A percentile compares a stretch with the other conserved stretches of the same genome.
These are phyloP conservation scores for Microcebus ravelobensis DNA, from an alignment of 2,113 vertebrate species.

Conservation along the genomic window DNA sequence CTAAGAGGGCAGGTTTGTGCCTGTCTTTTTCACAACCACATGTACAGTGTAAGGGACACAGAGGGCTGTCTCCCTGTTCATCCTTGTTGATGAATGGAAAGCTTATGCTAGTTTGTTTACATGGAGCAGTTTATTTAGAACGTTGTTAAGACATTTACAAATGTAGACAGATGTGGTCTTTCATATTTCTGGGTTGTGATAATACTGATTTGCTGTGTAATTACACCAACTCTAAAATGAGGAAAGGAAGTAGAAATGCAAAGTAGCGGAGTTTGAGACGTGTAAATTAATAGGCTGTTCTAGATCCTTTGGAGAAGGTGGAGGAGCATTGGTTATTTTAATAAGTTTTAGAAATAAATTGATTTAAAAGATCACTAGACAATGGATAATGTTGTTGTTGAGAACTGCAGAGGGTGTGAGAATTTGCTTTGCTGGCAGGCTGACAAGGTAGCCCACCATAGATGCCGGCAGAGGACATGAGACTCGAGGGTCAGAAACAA, in stretches of 20 bases:
- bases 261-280: neutral
- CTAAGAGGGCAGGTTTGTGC: neutral
- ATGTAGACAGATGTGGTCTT: neutral
- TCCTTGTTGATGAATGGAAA: neutral
- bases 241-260: neutral
- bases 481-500: neutral
- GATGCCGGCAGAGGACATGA: neutral
- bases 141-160: neutral
- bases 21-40: neutral
- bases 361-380: neutral
- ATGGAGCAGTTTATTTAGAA: neutral
- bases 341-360: neutral
- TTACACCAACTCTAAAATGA: neutral
- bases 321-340: neutral
- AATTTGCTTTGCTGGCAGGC: neutral
- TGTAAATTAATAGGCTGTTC: neutral
- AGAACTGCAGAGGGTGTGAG: neutral
- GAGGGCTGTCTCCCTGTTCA: neutral
- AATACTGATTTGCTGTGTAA: neutral
- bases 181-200: slow-evolving; percentile 2
- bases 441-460: neutral
- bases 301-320: neutral
- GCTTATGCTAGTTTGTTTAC: neutral
- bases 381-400: neutral
- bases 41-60: neutral